Evolutionary conservation across 2,888 invertebrate genomes (phyloP), one percentile per base, ranked within the genome.

Genomic region (Acholoe squamosa): DNA sequence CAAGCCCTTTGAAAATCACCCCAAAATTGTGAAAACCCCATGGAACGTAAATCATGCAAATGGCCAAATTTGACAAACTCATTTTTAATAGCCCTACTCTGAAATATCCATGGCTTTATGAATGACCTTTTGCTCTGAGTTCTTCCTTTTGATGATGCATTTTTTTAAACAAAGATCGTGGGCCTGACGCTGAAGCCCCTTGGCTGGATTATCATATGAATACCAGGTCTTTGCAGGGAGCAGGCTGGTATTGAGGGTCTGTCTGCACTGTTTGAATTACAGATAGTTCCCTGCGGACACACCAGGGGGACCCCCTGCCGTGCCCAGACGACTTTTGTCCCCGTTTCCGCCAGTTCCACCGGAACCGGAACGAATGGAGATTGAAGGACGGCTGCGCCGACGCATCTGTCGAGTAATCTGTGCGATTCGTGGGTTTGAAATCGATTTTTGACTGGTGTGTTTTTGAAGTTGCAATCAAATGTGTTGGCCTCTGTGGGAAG

Each of bases 331-430:
- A 71, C 71, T 7, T 71, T 71, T 71, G 71, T 0, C 25, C 71
- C 28, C 25, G 19, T 71, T 71, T 28, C 71, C 71, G 71, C 71
- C 71, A 28, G 12, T 71, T 71, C 16, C 14, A 28, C 28, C 71
- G 71, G 71, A 71, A 71, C 71, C 71, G 71, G 71, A 71, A 71
- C 71, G 71, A 71, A 71, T 71, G 71, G 25, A 28, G 71, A 28
- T 71, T 71, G 71, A 71, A 71, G 71, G 31, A 28, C 71, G 71
- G 7, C 31, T 25, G 71, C 71, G 25, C 25, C 0, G 28, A 25
- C 71, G 71, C 71, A 71, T 71, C 71, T 71, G 71, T 71, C 71
- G 71, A 28, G 71, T 71, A 71, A 71, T 71, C 71, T 71, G 28
- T n/a, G 28, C 71, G 25, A 14, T 71, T 28, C 31, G 71, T 10